Evolutionary conservation across 53 echinoderm and acorn worm genomes (phyloP).

Genomic region (Temnopleurus reevesii): DNA sequence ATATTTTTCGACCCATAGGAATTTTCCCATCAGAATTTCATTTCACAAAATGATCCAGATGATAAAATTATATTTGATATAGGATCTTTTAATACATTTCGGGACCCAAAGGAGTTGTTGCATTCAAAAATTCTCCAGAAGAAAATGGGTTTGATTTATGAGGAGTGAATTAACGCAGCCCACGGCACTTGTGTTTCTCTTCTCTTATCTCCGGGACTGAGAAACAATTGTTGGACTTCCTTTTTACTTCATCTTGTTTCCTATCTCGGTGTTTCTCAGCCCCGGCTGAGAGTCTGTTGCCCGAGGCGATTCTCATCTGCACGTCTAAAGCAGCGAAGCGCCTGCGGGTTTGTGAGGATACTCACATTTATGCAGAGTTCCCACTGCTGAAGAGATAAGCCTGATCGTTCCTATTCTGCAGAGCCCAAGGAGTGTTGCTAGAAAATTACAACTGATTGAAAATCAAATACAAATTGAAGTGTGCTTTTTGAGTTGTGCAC

Average conservation of each 20-base stretch:
- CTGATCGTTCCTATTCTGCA: too few relatives aligned
- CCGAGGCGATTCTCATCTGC: conserved; percentile 21
- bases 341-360: neutral
- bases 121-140: conserved; percentile 5
- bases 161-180: neutral
- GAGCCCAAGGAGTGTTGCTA: too few relatives aligned
- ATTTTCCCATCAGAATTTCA: too few relatives aligned
- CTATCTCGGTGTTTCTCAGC: conserved; percentile 15
- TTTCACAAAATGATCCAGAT: too few relatives aligned
- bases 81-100: too few relatives aligned
- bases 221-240: conserved; percentile 44
- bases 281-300: conserved; percentile 44
- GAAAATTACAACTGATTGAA: too few relatives aligned
- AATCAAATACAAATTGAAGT: too few relatives aligned
- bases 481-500: too few relatives aligned
- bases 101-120: conserved; percentile 18
- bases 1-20: too few relatives aligned
- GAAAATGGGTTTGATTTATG: conserved; percentile 28
- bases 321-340: neutral
- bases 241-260: conserved; percentile 28
- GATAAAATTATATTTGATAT: too few relatives aligned
- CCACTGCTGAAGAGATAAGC: too few relatives aligned
- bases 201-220: conserved; percentile 25
- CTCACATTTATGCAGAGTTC: neutral
- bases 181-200: conserved; percentile 24